Conservation (phyloP, 2,797 vertebrate genomes). For the Taeniopygia guttata region DNA sequence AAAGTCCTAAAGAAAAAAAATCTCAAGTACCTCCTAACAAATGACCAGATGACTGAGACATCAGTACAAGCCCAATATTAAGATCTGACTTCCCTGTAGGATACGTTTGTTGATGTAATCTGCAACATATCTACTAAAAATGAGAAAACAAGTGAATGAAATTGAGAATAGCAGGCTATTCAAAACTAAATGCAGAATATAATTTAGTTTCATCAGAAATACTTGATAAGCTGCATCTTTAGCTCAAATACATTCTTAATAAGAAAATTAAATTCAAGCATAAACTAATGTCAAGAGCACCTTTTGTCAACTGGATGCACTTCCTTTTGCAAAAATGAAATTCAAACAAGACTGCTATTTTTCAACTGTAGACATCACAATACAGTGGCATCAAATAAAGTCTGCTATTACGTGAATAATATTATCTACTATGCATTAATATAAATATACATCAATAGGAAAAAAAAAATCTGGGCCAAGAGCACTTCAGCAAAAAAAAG, state of each 20-base stretch:
- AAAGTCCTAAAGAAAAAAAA: not conserved
- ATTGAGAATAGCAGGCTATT: not conserved
- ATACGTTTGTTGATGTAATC: not conserved
- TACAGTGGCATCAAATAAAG: not conserved
- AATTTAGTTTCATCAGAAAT: not conserved
- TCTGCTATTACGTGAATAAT: not conserved
- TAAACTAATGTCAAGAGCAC: not conserved
- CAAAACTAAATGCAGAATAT: not conserved
- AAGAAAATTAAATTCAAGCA: not conserved
- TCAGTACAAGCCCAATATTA: not conserved
- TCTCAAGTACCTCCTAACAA: not conserved
- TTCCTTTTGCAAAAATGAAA: not conserved
- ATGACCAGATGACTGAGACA: not conserved
- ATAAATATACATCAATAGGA: not conserved
- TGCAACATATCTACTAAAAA: conserved; percentile 17
- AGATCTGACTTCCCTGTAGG: not conserved
- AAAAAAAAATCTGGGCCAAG: not conserved
- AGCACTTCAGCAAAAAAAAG: not conserved
- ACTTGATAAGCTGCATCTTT: not conserved
- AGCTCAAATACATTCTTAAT: not conserved
- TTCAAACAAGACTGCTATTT: not conserved
- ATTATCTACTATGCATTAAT: not conserved
- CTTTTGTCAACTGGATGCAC: not conserved
- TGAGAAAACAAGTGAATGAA: not conserved
- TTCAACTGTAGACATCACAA: not conserved